These are phyloP conservation scores for Luscinia luscinia DNA, from an alignment of 2,797 vertebrate genomes.

Conservation along the genomic window DNA sequence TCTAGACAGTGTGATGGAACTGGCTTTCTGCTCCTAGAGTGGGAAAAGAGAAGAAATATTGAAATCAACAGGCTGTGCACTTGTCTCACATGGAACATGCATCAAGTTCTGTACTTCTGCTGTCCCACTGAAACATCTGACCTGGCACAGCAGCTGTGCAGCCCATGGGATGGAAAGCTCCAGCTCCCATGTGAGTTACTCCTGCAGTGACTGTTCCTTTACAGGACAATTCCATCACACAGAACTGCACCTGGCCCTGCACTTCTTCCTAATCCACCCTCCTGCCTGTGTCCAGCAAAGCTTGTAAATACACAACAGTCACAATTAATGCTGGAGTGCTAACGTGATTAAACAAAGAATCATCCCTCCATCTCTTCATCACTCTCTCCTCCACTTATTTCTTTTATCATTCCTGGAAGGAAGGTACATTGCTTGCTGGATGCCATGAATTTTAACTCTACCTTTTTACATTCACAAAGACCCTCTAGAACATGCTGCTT, in stretches of 20 bases:
- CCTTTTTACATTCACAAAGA: not conserved
- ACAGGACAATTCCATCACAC: not conserved
- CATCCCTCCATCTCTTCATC: not conserved
- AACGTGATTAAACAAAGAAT: not conserved
- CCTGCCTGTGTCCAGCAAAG: not conserved
- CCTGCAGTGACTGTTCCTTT: not conserved
- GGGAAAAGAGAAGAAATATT: not conserved
- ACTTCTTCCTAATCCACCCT: not conserved
- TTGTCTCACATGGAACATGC: rapidly evolving
- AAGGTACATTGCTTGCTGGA: not conserved
- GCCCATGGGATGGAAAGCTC: not conserved
- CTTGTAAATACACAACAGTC: not conserved
- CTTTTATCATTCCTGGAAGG: not conserved
- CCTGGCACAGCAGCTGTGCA: not conserved
- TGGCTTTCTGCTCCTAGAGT: not conserved
- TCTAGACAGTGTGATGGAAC: not conserved
- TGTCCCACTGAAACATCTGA: rapidly evolving
- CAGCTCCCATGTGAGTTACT: not conserved
- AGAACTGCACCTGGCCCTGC: not conserved
- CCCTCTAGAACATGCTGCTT: not conserved
- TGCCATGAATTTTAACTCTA: not conserved
- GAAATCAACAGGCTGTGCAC: not conserved
- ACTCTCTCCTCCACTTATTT: not conserved
- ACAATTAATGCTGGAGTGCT: not conserved
- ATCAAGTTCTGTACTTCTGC: not conserved